Base-by-base conservation (phyloP, 2,888 invertebrate species). In the Ophioninae sp. region DNA sequence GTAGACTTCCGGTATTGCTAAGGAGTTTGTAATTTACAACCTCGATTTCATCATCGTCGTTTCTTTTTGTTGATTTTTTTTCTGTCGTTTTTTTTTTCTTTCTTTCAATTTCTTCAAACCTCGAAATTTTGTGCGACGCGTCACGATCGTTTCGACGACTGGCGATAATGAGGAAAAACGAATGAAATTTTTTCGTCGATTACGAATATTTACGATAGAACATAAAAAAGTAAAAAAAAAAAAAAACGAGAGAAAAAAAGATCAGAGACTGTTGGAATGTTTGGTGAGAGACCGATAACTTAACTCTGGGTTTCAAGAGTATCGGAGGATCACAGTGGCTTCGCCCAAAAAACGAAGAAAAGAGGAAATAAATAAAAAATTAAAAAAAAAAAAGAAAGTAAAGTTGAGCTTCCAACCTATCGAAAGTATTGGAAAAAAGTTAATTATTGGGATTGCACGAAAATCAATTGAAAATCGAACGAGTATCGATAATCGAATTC, bases 11-110 rank as follows among this genome's bases (percentile, higher is more conserved):
- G 30, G 78, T 85, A 85, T 81, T 84, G 81, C 81, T 81, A 79
- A 30, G 71, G 71, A 44, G 72, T 72, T 22, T 81, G 80, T 68
- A 85, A 83, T 81, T 78, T 85, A 85, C 85, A 85, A 85, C 73
- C 79, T 79, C 64, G 59, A 30, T 30, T 30, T 30, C 44, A 37
- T 68, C 72, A 68, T 75, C 81, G 69, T 61, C 63, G 59, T 51
- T 13, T 51, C 17, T 51, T 13, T 51, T 51, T 51, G 5, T 79
- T 79, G 30, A 23, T 64, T 20, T 61, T 63, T 68, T 22, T 65
- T 73, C 61, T 64, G 51, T 73, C 37, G 58, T 77, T 65, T 81
- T 59, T 61, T 30, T 30, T 30, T 30, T 81, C 58, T 61, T 30
- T 30, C 3, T 30, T 30, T 30, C 30, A 30, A 30, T 30, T 30